Conservation (phyloP, 2,797 vertebrate species). For the Hemibagrus guttatus region DNA sequence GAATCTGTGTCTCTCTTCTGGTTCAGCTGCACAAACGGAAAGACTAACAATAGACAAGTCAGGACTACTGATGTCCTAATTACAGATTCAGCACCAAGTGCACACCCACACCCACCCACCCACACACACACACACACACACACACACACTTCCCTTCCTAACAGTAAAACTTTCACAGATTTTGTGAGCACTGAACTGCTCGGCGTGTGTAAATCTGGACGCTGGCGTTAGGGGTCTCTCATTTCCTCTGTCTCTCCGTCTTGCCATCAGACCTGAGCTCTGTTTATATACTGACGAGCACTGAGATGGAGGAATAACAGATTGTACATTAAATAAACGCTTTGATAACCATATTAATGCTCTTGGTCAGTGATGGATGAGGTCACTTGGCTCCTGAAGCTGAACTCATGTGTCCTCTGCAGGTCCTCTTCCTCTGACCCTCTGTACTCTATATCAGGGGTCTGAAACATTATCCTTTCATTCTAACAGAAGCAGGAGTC, state of each 20-base stretch:
- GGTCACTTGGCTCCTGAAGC: conserved; percentile 5
- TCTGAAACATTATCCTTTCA: neutral
- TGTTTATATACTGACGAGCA: neutral
- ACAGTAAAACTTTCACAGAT: neutral
- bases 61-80: conserved; percentile 44
- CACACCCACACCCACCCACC: neutral
- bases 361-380: neutral
- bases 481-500: neutral
- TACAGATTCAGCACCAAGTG: conserved; percentile 35
- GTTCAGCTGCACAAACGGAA: neutral
- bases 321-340: neutral
- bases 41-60: conserved; percentile 48
- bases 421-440: neutral
- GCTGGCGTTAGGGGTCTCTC: neutral
- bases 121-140: conserved; percentile 18
- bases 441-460: neutral
- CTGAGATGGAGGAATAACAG: neutral
- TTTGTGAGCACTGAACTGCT: neutral
- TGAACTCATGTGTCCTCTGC: neutral
- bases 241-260: neutral
- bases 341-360: neutral
- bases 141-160: neutral
- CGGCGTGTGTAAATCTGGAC: conserved; percentile 4
- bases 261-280: neutral
- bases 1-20: neutral